Conservation (phyloP, 1,140 invertebrate genomes). For the Asobara japonica region DNA sequence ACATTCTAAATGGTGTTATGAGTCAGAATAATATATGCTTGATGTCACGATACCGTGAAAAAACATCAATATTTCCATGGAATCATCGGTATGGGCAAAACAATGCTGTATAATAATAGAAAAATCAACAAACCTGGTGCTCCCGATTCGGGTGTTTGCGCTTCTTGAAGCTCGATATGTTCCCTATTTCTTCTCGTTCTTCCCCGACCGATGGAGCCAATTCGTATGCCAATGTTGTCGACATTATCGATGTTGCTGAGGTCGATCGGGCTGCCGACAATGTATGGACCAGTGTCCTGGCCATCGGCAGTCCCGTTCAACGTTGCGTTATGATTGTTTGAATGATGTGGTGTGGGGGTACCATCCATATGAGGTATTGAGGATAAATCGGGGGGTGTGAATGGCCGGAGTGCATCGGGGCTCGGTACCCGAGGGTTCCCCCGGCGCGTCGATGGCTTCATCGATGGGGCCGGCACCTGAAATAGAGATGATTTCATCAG, state of each 20-base stretch:
- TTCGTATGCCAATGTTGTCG: conserved; percentile 56
- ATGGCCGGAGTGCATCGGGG: conserved; percentile 52
- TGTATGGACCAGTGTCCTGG: conserved; percentile 57
- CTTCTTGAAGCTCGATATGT: conserved; percentile 61
- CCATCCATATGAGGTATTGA: conserved; percentile 65
- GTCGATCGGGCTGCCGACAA: conserved; percentile 63
- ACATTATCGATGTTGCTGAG: conserved; percentile 62
- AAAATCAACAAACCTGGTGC: conserved; percentile 40
- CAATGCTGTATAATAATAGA: not conserved
- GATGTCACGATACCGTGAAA: too few relatives aligned
- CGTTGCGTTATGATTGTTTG: conserved; percentile 40
- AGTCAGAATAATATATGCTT: too few relatives aligned
- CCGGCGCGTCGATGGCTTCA: conserved; percentile 57
- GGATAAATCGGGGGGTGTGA: conserved; percentile 60
- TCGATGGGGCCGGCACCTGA: conserved; percentile 59
- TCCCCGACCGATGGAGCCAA: conserved; percentile 40
- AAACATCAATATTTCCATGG: too few relatives aligned
- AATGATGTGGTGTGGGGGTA: conserved; percentile 45
- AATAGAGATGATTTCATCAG: conserved; percentile 19
- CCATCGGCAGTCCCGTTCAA: conserved; percentile 33
- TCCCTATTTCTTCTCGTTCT: conserved; percentile 48
- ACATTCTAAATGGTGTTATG: too few relatives aligned
- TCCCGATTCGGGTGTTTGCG: conserved; percentile 33
- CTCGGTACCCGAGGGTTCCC: conserved; percentile 54
- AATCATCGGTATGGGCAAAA: not conserved